A percentile compares a stretch with the other conserved stretches of the same genome.
Conservation (phyloP, 2,113 vertebrate species). For the Dasyprocta punctata region DNA sequence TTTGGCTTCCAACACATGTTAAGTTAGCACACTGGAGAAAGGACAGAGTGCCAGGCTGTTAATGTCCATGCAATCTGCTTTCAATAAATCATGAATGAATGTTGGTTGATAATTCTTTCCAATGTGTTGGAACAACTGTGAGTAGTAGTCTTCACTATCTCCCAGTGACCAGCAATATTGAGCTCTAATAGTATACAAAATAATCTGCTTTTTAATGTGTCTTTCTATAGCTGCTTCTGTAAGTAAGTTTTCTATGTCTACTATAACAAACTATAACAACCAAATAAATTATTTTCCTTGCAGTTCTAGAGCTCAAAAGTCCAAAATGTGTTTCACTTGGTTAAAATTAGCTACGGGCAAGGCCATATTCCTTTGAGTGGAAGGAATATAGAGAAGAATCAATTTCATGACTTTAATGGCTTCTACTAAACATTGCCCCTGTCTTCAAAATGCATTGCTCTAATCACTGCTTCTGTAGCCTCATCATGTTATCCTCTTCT, state of each 20-base stretch:
- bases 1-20: background rate
- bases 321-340: background rate
- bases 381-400: background rate
- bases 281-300: background rate
- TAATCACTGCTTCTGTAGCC: background rate
- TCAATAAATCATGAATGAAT: background rate
- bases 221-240: background rate
- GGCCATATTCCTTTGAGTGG: background rate
- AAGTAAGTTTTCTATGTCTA: background rate
- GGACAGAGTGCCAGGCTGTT: background rate
- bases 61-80: background rate
- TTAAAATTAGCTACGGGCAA: background rate
- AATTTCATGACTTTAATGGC: background rate
- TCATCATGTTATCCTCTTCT: background rate
- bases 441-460: background rate
- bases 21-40: background rate
- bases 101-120: background rate
- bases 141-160: background rate
- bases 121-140: background rate
- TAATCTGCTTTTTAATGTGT: background rate
- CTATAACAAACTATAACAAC: background rate
- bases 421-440: too few species aligned
- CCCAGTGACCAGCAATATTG: background rate
- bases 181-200: background rate
- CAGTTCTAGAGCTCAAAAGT: background rate